These are phyloP conservation scores for Pristis pectinata DNA, from an alignment of 2,797 vertebrate genomes.

Conservation along the genomic window DNA sequence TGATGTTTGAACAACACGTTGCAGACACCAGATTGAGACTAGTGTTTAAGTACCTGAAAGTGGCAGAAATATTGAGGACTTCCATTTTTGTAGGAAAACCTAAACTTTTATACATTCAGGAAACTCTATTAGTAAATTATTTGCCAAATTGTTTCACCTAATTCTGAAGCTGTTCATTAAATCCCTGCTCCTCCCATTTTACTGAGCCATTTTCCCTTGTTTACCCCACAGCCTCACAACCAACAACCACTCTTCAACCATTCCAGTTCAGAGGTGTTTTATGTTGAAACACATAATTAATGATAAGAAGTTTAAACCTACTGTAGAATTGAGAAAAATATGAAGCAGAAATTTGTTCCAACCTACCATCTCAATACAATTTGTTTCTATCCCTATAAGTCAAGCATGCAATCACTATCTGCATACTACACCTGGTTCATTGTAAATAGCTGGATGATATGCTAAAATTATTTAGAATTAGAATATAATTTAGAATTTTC, in stretches of 20 bases:
- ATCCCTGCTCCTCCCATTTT: background rate
- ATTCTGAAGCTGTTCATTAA: background rate
- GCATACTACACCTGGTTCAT: background rate
- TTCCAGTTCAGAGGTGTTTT: too few species aligned
- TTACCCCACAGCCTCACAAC: background rate
- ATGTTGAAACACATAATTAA: too few species aligned
- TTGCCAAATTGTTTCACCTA: background rate
- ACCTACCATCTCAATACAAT: background rate
- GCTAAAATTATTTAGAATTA: background rate
- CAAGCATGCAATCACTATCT: background rate
- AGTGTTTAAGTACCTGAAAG: background rate
- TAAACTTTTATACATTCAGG: background rate
- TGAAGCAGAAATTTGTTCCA: background rate
- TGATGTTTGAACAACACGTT: background rate
- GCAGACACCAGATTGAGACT: background rate
- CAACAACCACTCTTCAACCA: background rate
- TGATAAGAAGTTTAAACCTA: background rate
- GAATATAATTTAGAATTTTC: background rate
- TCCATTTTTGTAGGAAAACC: background rate
- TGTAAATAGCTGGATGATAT: background rate
- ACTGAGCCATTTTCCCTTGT: background rate
- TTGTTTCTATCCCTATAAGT: background rate
- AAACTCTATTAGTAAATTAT: background rate
- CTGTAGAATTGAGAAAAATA: background rate
- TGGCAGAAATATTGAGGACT: background rate